Evolutionary conservation across 1,140 invertebrate species (phyloP).

Genomic region (Philotrypesis tridentata): DNA sequence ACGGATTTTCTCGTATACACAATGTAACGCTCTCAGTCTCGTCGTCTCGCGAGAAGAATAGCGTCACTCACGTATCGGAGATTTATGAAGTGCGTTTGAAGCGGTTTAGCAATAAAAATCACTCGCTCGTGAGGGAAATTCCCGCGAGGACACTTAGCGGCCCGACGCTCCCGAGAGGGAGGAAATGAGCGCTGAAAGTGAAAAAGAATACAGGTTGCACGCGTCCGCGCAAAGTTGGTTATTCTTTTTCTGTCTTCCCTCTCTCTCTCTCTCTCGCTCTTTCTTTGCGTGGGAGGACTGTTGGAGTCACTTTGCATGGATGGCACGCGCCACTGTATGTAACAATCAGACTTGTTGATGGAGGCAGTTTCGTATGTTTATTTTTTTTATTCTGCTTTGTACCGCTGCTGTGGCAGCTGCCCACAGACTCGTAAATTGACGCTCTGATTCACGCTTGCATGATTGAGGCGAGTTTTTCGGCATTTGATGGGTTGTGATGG

Average conservation of each 20-base stretch:
- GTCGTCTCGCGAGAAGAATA: neutral
- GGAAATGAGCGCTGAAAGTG: conserved; percentile 15
- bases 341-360: neutral
- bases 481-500: neutral
- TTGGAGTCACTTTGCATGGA: neutral
- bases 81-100: conserved; percentile 41
- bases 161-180: neutral
- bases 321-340: neutral
- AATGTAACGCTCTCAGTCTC: neutral
- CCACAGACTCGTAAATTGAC: neutral
- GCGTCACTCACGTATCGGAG: neutral
- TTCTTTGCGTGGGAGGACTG: too few relatives aligned
- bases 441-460: neutral
- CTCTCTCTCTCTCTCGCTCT: neutral
- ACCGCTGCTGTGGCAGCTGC: too few relatives aligned
- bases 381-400: neutral
- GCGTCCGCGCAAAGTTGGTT: neutral
- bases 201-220: conserved; percentile 14
- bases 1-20: too few relatives aligned
- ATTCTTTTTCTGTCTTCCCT: neutral
- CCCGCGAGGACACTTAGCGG: conserved; percentile 13
- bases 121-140: conserved; percentile 20
- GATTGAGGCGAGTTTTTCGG: neutral
- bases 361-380: neutral
- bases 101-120: conserved; percentile 33